Base-by-base conservation (phyloP, 2,113 vertebrate genomes). In the Dipodomys spectabilis region DNA sequence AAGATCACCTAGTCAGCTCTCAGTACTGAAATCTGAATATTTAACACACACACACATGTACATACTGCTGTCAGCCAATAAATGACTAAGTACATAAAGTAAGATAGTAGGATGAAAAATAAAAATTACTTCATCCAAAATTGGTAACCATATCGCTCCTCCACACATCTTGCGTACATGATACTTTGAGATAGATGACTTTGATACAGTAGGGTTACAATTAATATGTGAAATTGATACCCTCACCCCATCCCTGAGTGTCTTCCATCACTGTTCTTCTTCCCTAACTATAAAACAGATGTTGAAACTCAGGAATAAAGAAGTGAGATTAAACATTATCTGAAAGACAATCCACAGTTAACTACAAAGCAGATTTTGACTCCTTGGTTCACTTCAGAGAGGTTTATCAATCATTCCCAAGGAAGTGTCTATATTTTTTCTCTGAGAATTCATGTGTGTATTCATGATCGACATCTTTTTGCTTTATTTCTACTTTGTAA, bases 1-100 rank as follows among this genome's bases (percentile, higher is more conserved):
- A 7, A 20, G 16, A 4, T 88, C 13, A 81, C 57, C 23, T 60
- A 91, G 25, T 80, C 39, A 91, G 23, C 39, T 91, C 25, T 75
- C 30, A 90, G 74, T 74, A 5, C 71, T 94, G 39, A 95, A 88
- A 80, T 67, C 20, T 91, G 6, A 95, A 88, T 90, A 79, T 75
- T 77, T 88, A 69, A 86, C n/a, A 73, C 10, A 57, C 68, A 53
- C 18, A 75, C 78, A 86, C n/a, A 86, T 5, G 67, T 27, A 39
- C 16, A 67, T 39, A 86, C 53, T 96, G 67, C 27, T 82, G 25
- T 72, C 10, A 94, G n/a, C 13, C 75, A 86, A 71, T 32, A 91
- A 7, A 5, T 74, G 67, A 88, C 10, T 18, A 83, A 88, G 6
- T 64, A 84, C 75, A 60, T 91, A 82, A 94, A 84, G 8, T 39